phyloP scores from a whole-genome alignment of 2,888 invertebrate species.

The Glaucopsyche alexis region DNA sequence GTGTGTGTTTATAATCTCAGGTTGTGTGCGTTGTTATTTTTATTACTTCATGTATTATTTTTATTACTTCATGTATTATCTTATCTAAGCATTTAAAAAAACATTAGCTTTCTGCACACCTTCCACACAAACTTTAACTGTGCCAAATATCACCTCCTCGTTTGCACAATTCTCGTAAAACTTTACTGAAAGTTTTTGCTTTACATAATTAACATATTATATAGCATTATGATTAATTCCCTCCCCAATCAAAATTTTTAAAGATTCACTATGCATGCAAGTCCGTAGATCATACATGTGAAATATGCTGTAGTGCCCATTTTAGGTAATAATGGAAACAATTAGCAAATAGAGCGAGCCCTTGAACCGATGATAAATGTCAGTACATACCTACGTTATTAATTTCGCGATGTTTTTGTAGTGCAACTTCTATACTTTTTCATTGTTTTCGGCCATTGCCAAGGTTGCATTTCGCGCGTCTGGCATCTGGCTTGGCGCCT shows the following conservation, averaged over 20 bases:
- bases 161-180: too few species aligned
- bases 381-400: neutral
- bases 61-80: too few species aligned
- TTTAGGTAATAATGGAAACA: slow-evolving; percentile 9
- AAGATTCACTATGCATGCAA: neutral
- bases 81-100: too few species aligned
- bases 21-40: too few species aligned
- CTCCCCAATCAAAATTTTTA: neutral
- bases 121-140: too few species aligned
- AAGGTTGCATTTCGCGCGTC: neutral
- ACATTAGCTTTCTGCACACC: too few species aligned
- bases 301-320: neutral
- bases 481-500: neutral
- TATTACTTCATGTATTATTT: too few species aligned
- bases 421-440: slow-evolving; percentile 4
- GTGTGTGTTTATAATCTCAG: too few species aligned
- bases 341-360: slow-evolving; percentile 4
- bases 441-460: neutral
- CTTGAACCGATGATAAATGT: slow-evolving; percentile 1
- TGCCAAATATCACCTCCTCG: too few species aligned
- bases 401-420: slow-evolving; percentile 7
- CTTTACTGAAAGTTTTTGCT: too few species aligned
- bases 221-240: neutral
- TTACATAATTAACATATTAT: too few species aligned
- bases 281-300: neutral